Percentiles rank a stretch among this genome's conserved stretches.
Evolutionary conservation across 2,113 vertebrate species (phyloP).

Genomic region (Eurypyga helias): DNA sequence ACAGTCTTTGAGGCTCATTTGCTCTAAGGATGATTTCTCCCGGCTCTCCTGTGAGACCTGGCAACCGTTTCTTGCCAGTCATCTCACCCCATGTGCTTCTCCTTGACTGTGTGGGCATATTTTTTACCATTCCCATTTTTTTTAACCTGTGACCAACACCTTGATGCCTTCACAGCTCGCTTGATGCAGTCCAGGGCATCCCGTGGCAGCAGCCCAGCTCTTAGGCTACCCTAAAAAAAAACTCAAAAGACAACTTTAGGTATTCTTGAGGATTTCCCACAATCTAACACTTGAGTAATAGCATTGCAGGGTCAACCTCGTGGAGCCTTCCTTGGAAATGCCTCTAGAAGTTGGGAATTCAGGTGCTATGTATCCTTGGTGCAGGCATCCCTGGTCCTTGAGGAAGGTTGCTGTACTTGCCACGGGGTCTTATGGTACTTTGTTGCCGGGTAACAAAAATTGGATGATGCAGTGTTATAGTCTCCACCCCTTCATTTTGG

Average conservation of each 20-base stretch:
- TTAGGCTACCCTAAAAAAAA: background rate
- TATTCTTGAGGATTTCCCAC: background rate
- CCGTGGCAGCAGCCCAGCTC: background rate
- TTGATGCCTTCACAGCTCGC: background rate
- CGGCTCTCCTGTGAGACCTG: background rate
- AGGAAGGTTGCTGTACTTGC: background rate
- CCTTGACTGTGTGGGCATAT: rapidly evolving
- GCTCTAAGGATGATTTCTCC: background rate
- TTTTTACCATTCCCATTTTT: background rate
- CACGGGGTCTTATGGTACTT: background rate
- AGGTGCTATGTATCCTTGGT: rapidly evolving
- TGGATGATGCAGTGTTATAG: background rate
- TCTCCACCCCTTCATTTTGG: background rate
- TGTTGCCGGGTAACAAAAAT: background rate
- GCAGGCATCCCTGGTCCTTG: background rate
- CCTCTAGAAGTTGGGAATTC: background rate
- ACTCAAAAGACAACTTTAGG: background rate
- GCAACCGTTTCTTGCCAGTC: background rate
- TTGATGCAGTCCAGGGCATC: rapidly evolving
- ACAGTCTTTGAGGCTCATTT: rapidly evolving
- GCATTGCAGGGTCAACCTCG: background rate
- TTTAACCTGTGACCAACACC: background rate
- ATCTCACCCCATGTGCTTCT: background rate
- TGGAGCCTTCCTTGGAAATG: background rate
- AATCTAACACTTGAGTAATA: background rate